phyloP scores from a whole-genome alignment of 2,888 invertebrate species.

The Hypena proboscidalis region DNA sequence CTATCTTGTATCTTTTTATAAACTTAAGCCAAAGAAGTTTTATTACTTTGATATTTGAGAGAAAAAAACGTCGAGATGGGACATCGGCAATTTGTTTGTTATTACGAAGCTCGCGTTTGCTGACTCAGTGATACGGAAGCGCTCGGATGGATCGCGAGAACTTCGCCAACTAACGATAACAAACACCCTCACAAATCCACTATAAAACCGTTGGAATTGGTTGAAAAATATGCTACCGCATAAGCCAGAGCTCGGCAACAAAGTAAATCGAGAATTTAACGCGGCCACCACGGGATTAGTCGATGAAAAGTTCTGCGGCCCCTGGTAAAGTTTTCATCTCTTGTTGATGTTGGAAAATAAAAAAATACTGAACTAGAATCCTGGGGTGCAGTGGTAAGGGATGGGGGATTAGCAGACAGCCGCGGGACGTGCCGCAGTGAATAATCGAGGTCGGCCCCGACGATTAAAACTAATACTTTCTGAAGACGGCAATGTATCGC shows the following conservation, averaged over 20 bases:
- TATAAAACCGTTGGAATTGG: constrained; percentile 65
- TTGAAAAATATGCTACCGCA: constrained; percentile 77
- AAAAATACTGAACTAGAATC: constrained; percentile 59
- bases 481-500: constrained; percentile 48
- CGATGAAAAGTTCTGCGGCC: constrained; percentile 68
- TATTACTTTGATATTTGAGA: constrained; percentile 53
- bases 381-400: constrained; percentile 50
- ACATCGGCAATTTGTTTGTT: constrained; percentile 39
- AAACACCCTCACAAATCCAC: constrained; percentile 68
- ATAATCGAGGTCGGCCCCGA: constrained; percentile 55
- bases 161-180: constrained; percentile 70
- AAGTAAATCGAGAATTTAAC: constrained; percentile 81
- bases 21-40: constrained; percentile 54
- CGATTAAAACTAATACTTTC: constrained; percentile 61
- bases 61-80: constrained; percentile 27
- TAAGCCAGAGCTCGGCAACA: constrained; percentile 72
- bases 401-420: constrained; percentile 55
- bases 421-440: constrained; percentile 58
- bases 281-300: constrained; percentile 75
- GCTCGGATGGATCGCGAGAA: constrained; percentile 38
- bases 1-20: constrained; percentile 66
- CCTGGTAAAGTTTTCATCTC: constrained; percentile 74
- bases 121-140: constrained; percentile 27
- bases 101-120: constrained; percentile 15
- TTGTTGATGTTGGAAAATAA: constrained; percentile 73